Evolutionary conservation across 2,113 vertebrate genomes (phyloP), one percentile per base, ranked within the genome.

Genomic region (Ornithorhynchus anatinus): DNA sequence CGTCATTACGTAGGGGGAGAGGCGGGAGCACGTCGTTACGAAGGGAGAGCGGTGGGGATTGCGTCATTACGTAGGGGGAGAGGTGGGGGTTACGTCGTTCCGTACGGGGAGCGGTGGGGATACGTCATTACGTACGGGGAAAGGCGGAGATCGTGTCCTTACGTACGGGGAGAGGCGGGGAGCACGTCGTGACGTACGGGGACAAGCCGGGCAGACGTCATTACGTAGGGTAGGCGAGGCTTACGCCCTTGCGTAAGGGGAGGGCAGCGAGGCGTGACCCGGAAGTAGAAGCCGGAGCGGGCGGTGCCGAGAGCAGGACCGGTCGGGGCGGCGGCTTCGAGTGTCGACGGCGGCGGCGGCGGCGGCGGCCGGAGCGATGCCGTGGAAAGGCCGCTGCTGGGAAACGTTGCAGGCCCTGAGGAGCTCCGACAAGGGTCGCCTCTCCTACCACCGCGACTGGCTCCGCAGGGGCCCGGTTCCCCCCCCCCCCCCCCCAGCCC

Each of bases 341-440:
- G 17, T 11, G 2, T 20, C 14, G 25, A 2, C 0, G 4, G 0
- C 1, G 3, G 5, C 14, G 5, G 7, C 2, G 0, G 5, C 1
- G 0, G 44, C 8, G 51, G 2, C 5, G 1, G 1, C 25, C 14
- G 0, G 0, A 0, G 22, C 1, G 1, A 91, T 91, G 92, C 70
- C 87, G 20, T 48, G 81, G 0, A 72, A 82, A 66, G n/a, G 75
- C 37, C 87, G 90, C 0, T 89, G 90, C 48, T 91, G 90, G 91
- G 78, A 90, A 27, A 92, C 94, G 0, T 36, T 94, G 73, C 80
- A 72, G 37, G 94, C 94, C 0, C 81, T 95, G 61, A 83, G 88
- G 45, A 32, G 54, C 12, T 93, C 92, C 38, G 67, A 82, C 43
- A 95, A 95, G 71, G 93, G 93, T 36, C 88, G 1, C 36, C 88